Base-by-base conservation (phyloP, 2,113 vertebrate species). In the Laterallus jamaicensis region DNA sequence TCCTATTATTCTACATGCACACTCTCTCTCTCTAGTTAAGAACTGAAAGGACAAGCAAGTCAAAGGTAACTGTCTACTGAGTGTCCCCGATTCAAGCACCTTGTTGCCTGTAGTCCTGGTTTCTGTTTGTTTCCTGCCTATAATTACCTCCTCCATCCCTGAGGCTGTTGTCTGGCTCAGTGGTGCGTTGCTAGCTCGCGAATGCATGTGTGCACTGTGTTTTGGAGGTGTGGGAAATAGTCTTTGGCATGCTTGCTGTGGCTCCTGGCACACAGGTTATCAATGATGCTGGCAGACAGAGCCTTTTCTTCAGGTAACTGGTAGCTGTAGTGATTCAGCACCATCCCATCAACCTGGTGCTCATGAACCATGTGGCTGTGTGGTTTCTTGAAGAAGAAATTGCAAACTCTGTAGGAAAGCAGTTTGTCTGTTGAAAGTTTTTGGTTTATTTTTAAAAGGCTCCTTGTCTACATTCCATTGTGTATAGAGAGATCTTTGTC, bases 21-120 rank as follows among this genome's bases (percentile, higher is more conserved):
- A 90, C 47, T 89, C 96, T 98, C 97, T 98, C 98, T 98, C 97
- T 96, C 88, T 99, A 99, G 99, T 99, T 98, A 99, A 99, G 98
- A 99, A 99, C 98, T 99, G 99, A 99, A 97, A 97, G 98, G 97
- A 98, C 99, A 97, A 98, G 97, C 94, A 84, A 98, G 90, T 98
- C 94, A 97, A 98, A 99, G 99, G 99, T 99, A 99, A 99, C 64
- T 95, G 82, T 92, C 76, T 88, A 9, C 76, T 31, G 69, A 91
- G 67, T 50, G 66, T 56, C 59, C 26, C 92, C 47, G 15, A 29
- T 84, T 74, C 5, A 6, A 94, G 90, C 87, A 21, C 68, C 58
- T 18, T 77, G 50, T 84, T 96, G 88, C 94, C 81, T 96, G 92
- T 58, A 66, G 20, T 37, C 49, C 68, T 69, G 78, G 15, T 26